phyloP scores from a whole-genome alignment of 1,140 invertebrate genomes.

The Sogatella furcifera region DNA sequence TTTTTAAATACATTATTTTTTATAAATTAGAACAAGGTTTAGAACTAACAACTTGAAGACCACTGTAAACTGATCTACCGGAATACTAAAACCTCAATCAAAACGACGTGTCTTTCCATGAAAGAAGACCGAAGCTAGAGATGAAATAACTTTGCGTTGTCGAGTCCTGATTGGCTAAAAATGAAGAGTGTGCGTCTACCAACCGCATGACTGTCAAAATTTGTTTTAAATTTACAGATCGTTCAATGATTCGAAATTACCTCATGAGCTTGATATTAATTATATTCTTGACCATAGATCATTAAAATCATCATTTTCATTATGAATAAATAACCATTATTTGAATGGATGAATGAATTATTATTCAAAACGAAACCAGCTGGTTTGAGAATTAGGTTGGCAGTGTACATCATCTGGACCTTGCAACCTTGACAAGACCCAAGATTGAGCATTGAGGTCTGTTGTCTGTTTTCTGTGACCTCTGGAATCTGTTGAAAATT shows the following conservation, averaged over 20 bases:
- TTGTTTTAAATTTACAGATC: too few relatives aligned
- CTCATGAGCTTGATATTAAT: too few relatives aligned
- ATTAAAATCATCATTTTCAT: too few relatives aligned
- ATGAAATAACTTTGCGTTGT: slow-evolving; percentile 12
- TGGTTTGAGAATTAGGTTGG: neutral
- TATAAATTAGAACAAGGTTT: neutral
- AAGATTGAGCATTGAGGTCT: too few relatives aligned
- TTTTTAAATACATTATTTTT: neutral
- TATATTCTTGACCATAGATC: too few relatives aligned
- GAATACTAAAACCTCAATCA: neutral
- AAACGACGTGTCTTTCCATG: neutral
- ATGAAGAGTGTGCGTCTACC: neutral
- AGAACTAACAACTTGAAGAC: neutral
- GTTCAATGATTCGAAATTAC: too few relatives aligned
- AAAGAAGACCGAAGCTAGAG: neutral
- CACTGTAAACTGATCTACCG: neutral
- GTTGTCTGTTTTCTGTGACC: neutral
- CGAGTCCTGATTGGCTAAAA: slow-evolving; percentile 8
- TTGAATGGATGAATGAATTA: too few relatives aligned
- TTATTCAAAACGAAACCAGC: neutral
- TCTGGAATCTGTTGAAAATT: neutral
- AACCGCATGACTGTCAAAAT: neutral
- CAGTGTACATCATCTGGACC: neutral
- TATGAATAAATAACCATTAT: too few relatives aligned
- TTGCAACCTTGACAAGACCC: neutral